Conservation (phyloP, 37 sponge, comb jelly and placozoan genomes). For the Crambe crambe region DNA sequence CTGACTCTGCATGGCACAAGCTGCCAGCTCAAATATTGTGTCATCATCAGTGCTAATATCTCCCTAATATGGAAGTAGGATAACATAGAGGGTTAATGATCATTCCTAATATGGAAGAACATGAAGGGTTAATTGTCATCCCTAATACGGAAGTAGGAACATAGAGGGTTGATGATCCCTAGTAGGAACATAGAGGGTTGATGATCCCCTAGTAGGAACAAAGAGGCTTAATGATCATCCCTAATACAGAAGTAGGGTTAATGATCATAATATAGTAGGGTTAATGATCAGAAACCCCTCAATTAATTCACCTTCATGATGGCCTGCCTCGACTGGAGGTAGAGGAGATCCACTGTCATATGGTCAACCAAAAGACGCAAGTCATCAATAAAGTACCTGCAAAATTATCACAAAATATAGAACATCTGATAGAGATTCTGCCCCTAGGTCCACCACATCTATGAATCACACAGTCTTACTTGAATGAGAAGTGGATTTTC, state of each 20-base stretch:
- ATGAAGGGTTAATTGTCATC: neutral
- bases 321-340: slow-evolving; percentile 58
- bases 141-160: no score
- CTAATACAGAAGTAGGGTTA: no score
- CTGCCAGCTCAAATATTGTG: slow-evolving; percentile 62
- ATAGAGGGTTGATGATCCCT: no score
- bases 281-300: no score
- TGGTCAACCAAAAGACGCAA: slow-evolving; percentile 51
- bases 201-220: no score
- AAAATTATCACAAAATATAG: neutral
- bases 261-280: no score
- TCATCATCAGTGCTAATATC: slow-evolving; percentile 40
- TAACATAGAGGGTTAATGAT: neutral
- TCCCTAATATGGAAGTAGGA: slow-evolving; percentile 7
- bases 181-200: no score
- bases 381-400: slow-evolving; percentile 74
- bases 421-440: no score
- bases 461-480: slow-evolving; percentile 24
- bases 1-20: slow-evolving; percentile 61
- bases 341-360: slow-evolving; percentile 72
- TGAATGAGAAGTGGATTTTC: slow-evolving; percentile 53
- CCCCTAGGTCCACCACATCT: neutral
- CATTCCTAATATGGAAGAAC: neutral
- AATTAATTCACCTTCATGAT: slow-evolving; percentile 50
- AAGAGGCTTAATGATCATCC: no score